Evolutionary conservation across 1,140 invertebrate species (phyloP).

Genomic region (Microplitis demolitor): DNA sequence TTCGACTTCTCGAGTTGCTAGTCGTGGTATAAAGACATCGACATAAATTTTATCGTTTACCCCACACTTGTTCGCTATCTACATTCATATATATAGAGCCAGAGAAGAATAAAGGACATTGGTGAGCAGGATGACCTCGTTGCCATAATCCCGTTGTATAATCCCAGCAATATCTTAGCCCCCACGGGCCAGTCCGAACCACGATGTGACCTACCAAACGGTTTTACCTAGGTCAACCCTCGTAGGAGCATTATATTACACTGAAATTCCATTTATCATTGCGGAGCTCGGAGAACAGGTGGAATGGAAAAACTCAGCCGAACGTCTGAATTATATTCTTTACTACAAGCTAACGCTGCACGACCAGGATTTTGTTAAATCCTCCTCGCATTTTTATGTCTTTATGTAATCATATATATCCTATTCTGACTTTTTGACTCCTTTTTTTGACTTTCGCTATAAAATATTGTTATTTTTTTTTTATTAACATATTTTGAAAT

Average conservation of each 20-base stretch:
- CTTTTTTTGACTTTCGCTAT: background rate
- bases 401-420: background rate
- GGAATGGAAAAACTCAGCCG: slow-evolving; percentile 11
- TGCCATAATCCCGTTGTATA: slow-evolving; percentile 46
- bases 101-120: background rate
- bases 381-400: background rate
- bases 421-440: background rate
- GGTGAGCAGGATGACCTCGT: slow-evolving; percentile 34
- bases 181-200: slow-evolving; percentile 26
- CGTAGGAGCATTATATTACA: slow-evolving; percentile 43
- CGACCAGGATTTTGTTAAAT: background rate
- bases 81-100: background rate
- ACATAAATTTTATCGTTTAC: slow-evolving; percentile 27
- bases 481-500: background rate
- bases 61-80: background rate
- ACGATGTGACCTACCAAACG: slow-evolving; percentile 39
- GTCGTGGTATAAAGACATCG: slow-evolving; percentile 13
- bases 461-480: background rate
- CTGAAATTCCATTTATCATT: slow-evolving; percentile 45
- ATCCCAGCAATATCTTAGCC: slow-evolving; percentile 48
- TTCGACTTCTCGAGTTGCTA: slow-evolving; percentile 21
- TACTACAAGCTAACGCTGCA: background rate
- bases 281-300: slow-evolving; percentile 22
- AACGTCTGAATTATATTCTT: background rate
- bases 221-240: slow-evolving; percentile 31